Conservation (phyloP, 2,113 vertebrate species). For the Pollimyrus isidori region DNA sequence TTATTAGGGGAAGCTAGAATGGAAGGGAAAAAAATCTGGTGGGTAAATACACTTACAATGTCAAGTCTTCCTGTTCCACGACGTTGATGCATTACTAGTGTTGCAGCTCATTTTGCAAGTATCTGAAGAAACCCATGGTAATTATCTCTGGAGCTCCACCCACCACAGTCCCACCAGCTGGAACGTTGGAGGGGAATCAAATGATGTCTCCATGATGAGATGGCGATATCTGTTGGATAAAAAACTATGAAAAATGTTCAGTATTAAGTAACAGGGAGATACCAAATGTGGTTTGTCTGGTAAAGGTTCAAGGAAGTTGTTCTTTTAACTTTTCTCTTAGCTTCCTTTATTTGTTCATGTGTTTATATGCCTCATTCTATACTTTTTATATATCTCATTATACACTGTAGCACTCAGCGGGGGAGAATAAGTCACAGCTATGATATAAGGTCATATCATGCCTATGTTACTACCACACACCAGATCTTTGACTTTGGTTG, state of each 20-base stretch:
- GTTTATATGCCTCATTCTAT: not conserved
- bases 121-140: conserved; percentile 7
- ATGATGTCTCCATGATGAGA: not conserved
- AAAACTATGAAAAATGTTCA: too few species aligned
- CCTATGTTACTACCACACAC: not conserved
- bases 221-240: not conserved
- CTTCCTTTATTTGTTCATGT: not conserved
- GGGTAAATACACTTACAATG: conserved; percentile 23
- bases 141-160: conserved; percentile 12
- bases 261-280: not conserved
- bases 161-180: conserved; percentile 2
- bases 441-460: not conserved
- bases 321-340: not conserved
- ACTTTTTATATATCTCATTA: not conserved
- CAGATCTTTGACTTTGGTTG: not conserved
- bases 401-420: not conserved
- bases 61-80: not conserved
- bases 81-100: conserved; percentile 34
- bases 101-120: conserved; percentile 13
- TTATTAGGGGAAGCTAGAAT: conserved; percentile 21
- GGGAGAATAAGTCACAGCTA: not conserved
- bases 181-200: not conserved
- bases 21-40: not conserved
- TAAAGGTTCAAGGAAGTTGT: not conserved
- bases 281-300: not conserved